Evolutionary conservation across 1,140 invertebrate species (phyloP).

Genomic region (Drosophila littoralis): DNA sequence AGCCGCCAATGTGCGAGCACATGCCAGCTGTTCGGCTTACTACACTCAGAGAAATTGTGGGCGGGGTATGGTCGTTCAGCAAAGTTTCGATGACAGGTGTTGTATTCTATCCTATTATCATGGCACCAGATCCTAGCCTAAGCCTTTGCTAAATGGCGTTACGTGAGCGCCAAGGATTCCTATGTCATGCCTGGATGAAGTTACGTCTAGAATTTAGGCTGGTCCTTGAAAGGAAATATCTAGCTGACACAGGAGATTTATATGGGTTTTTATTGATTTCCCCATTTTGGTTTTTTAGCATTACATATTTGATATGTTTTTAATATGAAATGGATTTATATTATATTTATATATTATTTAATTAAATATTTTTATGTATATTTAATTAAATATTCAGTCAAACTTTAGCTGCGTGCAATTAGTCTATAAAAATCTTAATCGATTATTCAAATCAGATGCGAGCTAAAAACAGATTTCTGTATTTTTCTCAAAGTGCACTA

Average conservation of each 20-base stretch:
- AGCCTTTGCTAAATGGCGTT: background rate
- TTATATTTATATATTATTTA: background rate
- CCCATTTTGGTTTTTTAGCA: background rate
- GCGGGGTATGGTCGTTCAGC: too few relatives aligned
- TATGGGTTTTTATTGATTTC: background rate
- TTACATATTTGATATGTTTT: too few relatives aligned
- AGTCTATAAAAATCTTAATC: background rate
- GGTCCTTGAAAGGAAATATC: too few relatives aligned
- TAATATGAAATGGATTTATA: too few relatives aligned
- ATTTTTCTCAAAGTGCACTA: slow-evolving; percentile 26
- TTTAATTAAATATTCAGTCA: background rate
- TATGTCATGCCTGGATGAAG: background rate
- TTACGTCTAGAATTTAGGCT: background rate
- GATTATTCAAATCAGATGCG: background rate
- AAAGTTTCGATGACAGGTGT: too few relatives aligned
- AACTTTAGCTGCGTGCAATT: background rate
- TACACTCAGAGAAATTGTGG: slow-evolving; percentile 19
- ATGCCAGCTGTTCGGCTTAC: background rate
- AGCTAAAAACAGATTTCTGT: background rate
- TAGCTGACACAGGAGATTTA: too few relatives aligned
- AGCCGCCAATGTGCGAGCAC: slow-evolving; percentile 6
- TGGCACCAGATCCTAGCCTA: background rate
- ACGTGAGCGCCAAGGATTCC: background rate
- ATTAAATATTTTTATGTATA: background rate
- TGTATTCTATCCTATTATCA: background rate